A percentile compares a stretch with the other conserved stretches of the same genome.
phyloP scores from a whole-genome alignment of 2,113 vertebrate genomes.

The Hiodon tergisus region DNA sequence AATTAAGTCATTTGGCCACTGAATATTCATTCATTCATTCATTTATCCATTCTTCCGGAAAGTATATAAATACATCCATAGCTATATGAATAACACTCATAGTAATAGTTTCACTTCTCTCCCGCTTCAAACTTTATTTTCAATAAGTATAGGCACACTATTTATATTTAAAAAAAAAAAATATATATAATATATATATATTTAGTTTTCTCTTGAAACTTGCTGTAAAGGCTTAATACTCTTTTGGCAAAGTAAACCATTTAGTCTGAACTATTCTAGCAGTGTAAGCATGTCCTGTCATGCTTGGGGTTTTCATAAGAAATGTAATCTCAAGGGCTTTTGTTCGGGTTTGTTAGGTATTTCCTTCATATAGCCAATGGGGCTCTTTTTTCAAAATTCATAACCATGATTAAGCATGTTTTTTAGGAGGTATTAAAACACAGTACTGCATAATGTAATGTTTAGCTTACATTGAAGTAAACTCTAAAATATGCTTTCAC shows the following conservation, averaged over 20 bases:
- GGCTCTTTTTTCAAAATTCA: no score
- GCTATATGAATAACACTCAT: background rate
- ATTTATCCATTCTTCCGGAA: background rate
- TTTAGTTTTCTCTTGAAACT: background rate
- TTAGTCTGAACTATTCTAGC: no score
- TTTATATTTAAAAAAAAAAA: background rate
- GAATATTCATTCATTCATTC: background rate
- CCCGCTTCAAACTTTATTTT: background rate
- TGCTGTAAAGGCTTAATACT: background rate
- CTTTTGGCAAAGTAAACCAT: background rate
- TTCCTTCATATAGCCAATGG: no score
- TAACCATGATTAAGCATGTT: no score
- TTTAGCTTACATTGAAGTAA: no score
- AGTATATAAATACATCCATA: background rate
- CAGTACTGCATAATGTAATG: no score
- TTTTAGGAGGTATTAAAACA: no score
- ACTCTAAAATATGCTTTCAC: no score
- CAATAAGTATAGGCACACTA: background rate
- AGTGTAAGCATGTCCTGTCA: no score
- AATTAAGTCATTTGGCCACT: background rate
- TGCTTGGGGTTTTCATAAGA: no score
- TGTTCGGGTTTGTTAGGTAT: no score
- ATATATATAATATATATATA: background rate
- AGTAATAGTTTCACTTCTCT: slow-evolving; percentile 5
- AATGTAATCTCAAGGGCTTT: no score